Evolutionary conservation across 2,113 vertebrate species (phyloP), one percentile per base, ranked within the genome.

Genomic region (Passer domesticus): DNA sequence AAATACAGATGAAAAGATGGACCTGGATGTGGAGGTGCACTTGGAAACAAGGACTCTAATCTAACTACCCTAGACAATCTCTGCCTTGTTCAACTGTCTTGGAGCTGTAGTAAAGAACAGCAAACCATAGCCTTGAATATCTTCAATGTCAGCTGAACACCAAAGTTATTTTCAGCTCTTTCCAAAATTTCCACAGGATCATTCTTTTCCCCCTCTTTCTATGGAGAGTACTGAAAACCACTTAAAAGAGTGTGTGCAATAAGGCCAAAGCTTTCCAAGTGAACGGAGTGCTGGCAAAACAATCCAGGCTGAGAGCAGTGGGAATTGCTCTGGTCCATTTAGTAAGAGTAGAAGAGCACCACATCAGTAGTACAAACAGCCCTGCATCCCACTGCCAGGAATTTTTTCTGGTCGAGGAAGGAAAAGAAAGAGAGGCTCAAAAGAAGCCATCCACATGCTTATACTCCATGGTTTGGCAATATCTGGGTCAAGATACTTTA

Each of bases 311-410:
- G 87, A 56, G 78, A 90, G 94, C 70, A 50, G 4, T 41, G 93
- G 93, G 94, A 95, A 92, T 91, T 95, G 81, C 70, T 95, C 39
- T 87, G 91, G 82, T 95, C 63, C 78, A 83, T 91, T 97, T 95
- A 92, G 81, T 43, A 43, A 58, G 73, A 81, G 90, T 20, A 70
- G 79, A 59, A 62, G 83, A 89, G 73, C 28, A 4, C 46, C 47
- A 76, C 91, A 89, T 59, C 88, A 92, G 76, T 23, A 58, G 63
- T 77, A 62, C 79, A 68, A 93, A 75, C 60, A 75, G 74, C 74
- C 50, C 72, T 68, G 24, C 31, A 37, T 79, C 86, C 73, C 66
- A 7, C 80, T 82, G 94, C 95, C 95, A 95, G 92, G 74, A 96
- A 82, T 49, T 41, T 92, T 83, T 56, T 77, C 83, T 79, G 60